Base-by-base conservation (phyloP, 1,140 invertebrate genomes). In the Drosophila bocqueti region DNA sequence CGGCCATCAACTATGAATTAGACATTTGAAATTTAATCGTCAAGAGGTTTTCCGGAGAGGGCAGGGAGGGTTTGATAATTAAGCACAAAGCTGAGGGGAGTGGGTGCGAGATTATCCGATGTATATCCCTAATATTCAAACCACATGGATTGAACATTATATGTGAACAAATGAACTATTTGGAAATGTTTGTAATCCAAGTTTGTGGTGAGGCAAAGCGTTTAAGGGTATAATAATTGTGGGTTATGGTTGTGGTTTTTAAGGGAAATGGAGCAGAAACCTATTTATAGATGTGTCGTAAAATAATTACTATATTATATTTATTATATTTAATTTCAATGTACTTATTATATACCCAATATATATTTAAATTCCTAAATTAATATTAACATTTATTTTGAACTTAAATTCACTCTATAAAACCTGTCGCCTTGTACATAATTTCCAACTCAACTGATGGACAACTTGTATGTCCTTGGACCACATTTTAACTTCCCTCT, bases 11-110 rank as follows among this genome's bases (percentile, higher is more conserved):
- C 79, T 75, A 61, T 54, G 45, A 89, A 83, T 87, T 84, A 80
- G 54, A 81, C 77, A 75, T 72, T 67, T 47, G 55, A 54, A 87
- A 84, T 81, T 68, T 84, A 83, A 87, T 87, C 84, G 79, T 77
- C 84, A 87, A 74, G 38, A 16, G n/a, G 43, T 40, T 24, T 50
- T 10, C 4, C 16, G 26, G 8, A 18, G 9, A 21, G 36, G 5
- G 18, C 13, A 24, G 10, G 11, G 6, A 1, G 29, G 34, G 6
- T 29, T 13, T 16, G 38, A 31, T 73, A 73, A 72, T 72, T 72
- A 50, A 73, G 46, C 54, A 11, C 36, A 40, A 13, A 72, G 38
- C 31, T 26, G 18, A n/a, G 55, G 52, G 31, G 10, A 7, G 26
- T 4, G 29, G 52, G 34, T 24, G 21, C 1, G 1, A 36, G 54